Percentiles rank a stretch among this genome's conserved stretches.
Evolutionary conservation across 2,797 vertebrate species (phyloP).

Genomic region (Xenops minutus): DNA sequence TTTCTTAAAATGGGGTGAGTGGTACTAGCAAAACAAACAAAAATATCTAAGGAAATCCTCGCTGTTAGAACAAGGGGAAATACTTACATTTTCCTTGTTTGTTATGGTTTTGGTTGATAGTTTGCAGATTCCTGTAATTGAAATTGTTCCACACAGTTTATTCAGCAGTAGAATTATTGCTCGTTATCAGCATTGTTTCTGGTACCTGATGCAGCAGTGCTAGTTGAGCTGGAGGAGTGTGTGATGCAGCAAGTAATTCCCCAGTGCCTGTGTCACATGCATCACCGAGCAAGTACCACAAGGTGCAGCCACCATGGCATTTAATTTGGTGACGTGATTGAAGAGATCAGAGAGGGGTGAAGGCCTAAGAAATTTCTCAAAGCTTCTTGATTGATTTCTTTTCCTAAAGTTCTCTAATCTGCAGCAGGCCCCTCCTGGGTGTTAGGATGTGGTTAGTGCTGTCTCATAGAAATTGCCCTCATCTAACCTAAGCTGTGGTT

Average conservation of each 20-base stretch:
- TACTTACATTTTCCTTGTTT: not conserved
- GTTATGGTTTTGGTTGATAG: not conserved
- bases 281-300: not conserved
- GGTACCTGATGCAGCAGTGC: not conserved
- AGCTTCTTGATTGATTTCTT: not conserved
- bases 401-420: not conserved
- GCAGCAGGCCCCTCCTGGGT: not conserved
- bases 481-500: not conserved
- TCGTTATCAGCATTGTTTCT: accelerated
- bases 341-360: not conserved
- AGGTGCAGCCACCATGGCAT: not conserved
- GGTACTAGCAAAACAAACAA: not conserved
- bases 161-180: not conserved
- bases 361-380: not conserved
- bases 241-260: not conserved
- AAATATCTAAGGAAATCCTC: not conserved
- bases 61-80: not conserved
- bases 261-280: not conserved
- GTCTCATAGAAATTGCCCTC: not conserved
- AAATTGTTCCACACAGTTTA: accelerated
- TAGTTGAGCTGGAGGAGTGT: not conserved
- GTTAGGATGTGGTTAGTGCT: not conserved
- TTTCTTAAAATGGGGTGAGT: not conserved
- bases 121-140: not conserved
- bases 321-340: not conserved